Base-by-base conservation (phyloP, 2,888 invertebrate genomes). In the Resseliella maxima region DNA sequence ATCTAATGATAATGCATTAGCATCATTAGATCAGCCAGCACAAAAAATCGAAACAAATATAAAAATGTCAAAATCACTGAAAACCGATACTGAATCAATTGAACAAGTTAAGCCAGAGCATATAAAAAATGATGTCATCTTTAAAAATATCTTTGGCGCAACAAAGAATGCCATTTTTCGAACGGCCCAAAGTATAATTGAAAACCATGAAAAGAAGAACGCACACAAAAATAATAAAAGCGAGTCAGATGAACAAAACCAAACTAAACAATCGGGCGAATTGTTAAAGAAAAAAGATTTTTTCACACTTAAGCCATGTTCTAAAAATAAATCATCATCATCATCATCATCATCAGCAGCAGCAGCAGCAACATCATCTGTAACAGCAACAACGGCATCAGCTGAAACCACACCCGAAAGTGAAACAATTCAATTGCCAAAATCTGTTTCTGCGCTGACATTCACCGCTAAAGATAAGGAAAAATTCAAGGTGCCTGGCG, bases 161-260 rank as follows among this genome's bases (percentile, higher is more conserved):
- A 91, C 91, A 1, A 91, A 91, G 87, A 91, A 91, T 88, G 91
- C 91, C 27, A 91, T 91, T 15, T 91, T 91, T 86, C 91, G 91
- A 45, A 91, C 91, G 21, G 91, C 91, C n/a, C 91, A 91, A 87
- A 91, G 91, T 88, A 91, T 91, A 45, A 91, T 91, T 36, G 91
- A 91, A 59, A 91, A 91, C 87, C 91, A 91, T 86, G 91, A 91
- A 87, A 91, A 91, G 88, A 91, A 91, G 88, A 91, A 90, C 88
- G 90, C 91, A 12, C 90, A 90, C 46, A 91, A 91, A 87, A 90
- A 90, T 87, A 90, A 89, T 85, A 88, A 86, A 38, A 72, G 3
- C 38, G 54, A 86, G 83, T 41, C 31, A 18, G 86, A 86, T 27
- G 86, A 87, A 41, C 85, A 86, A 27, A 86, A 86, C 24, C 72